phyloP scores from a whole-genome alignment of 2,888 invertebrate species.

The Pyrrhia umbra region DNA sequence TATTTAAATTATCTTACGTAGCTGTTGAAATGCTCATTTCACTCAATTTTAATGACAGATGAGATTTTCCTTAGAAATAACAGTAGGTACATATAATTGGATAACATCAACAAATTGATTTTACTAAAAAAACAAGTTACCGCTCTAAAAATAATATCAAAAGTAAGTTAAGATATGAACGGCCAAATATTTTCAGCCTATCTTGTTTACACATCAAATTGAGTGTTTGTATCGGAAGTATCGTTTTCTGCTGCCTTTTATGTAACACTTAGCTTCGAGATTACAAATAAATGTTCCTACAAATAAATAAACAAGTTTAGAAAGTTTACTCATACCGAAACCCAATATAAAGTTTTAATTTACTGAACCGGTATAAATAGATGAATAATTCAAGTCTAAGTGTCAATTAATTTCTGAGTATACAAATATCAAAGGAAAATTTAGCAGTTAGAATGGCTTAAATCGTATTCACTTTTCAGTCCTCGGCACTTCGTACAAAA shows the following conservation, averaged over 20 bases:
- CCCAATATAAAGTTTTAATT: conserved; percentile 1
- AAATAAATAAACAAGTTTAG: conserved; percentile 10
- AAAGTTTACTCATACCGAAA: not conserved
- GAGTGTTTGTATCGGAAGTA: conserved; percentile 40
- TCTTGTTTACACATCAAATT: conserved; percentile 65
- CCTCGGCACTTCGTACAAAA: conserved; percentile 5
- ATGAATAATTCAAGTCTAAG: not conserved
- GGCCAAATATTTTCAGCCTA: conserved; percentile 30
- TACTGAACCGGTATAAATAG: not conserved
- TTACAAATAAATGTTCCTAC: not conserved
- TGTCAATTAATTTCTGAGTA: conserved; percentile 15
- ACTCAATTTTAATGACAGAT: too few species aligned
- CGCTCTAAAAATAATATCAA: conserved; percentile 38
- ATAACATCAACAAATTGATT: conserved; percentile 18
- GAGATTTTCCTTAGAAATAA: conserved; percentile 15
- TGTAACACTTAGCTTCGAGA: conserved; percentile 17
- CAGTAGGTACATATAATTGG: not conserved
- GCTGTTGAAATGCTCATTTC: too few species aligned
- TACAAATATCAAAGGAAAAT: conserved; percentile 6
- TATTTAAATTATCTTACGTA: too few species aligned
- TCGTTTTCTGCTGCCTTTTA: conserved; percentile 37
- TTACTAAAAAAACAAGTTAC: conserved; percentile 27
- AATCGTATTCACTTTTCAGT: conserved; percentile 15
- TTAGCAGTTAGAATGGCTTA: conserved; percentile 5
- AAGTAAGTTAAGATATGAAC: conserved; percentile 17